Base-by-base conservation (phyloP, 2,888 invertebrate species). In the Oscheius sp. region DNA sequence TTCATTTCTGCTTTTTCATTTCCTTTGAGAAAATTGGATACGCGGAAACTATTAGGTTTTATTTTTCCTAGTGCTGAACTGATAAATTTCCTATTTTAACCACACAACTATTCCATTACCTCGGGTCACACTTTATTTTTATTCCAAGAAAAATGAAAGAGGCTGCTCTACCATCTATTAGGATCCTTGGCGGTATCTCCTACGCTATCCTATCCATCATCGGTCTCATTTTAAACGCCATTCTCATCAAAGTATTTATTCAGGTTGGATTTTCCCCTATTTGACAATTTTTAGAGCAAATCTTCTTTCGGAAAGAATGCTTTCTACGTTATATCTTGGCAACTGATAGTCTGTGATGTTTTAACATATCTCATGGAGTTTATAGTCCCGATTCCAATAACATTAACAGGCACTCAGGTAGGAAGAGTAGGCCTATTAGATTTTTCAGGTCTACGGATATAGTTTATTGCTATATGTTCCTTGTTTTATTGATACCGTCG, bases 271-370 rank as follows among this genome's bases (percentile, higher is more conserved):
- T n/a, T n/a, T n/a, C n/a, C n/a, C n/a, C n/a, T n/a, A n/a, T n/a
- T n/a, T n/a, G n/a, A n/a, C n/a, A n/a, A n/a, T n/a, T 20, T 50
- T 26, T 26, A 50, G 50, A 30, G 50, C 14, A 8, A 30, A 26
- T 33, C 32, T 33, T 54, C 54, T 4, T 33, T 54, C 20, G 20
- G 36, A 2, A n/a, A 17, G 8, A 54, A 33, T 33, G 54, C 54
- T 17, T 54, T 54, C 54, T 54, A 33, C 17, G 54, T 54, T 14
- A 54, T 54, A 17, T 33, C 32, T 17, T 54, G 54, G 54, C 54
- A 54, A 22, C 20, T 54, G 20, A 54, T 54, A 9, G n/a, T 54
- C 36, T 54, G 17, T 17, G 54, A 54, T n/a, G 9, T 54, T 5
- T n/a, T 32, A 9, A 22, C 32, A 0, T 36, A 54, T 54, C 5